Conservation (phyloP, 2,797 vertebrate species). For the Sarcophilus harrisii region DNA sequence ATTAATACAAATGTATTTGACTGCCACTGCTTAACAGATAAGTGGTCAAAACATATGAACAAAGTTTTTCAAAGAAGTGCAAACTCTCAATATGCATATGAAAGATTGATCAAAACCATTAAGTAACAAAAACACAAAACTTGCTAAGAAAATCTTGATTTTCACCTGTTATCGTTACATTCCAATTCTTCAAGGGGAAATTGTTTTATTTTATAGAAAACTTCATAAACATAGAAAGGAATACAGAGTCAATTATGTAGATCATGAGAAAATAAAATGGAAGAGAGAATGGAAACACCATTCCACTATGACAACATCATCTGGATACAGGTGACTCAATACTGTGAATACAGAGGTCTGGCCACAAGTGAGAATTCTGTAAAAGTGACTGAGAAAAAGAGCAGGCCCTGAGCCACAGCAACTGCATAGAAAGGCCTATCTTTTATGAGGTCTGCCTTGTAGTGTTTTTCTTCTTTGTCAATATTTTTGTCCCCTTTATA, state of each 20-base stretch:
- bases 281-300: constrained; percentile 96
- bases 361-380: constrained; percentile 92
- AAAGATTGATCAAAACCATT: neutral
- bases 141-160: constrained; percentile 99
- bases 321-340: constrained; percentile 93
- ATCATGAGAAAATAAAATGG: constrained; percentile 95
- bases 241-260: constrained; percentile 97
- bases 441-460: constrained; percentile 99
- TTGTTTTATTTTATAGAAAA: constrained; percentile 99
- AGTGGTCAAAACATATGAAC: neutral
- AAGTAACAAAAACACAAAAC: neutral
- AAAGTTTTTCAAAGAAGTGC: neutral
- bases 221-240: constrained; percentile 97
- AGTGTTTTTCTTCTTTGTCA: constrained; percentile 99
- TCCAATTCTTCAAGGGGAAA: constrained; percentile 99
- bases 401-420: constrained; percentile 95
- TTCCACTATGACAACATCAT: constrained; percentile 97
- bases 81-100: neutral
- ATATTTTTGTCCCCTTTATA: constrained; percentile 99
- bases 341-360: constrained; percentile 89
- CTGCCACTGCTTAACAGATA: neutral
- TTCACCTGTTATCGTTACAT: constrained; percentile 98
- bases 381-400: constrained; percentile 95
- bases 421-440: constrained; percentile 99
- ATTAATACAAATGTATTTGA: neutral